A percentile compares a stretch with the other conserved stretches of the same genome.
Evolutionary conservation across 2,113 vertebrate genomes (phyloP).

Genomic region (Sinocyclocheilus rhinocerous): DNA sequence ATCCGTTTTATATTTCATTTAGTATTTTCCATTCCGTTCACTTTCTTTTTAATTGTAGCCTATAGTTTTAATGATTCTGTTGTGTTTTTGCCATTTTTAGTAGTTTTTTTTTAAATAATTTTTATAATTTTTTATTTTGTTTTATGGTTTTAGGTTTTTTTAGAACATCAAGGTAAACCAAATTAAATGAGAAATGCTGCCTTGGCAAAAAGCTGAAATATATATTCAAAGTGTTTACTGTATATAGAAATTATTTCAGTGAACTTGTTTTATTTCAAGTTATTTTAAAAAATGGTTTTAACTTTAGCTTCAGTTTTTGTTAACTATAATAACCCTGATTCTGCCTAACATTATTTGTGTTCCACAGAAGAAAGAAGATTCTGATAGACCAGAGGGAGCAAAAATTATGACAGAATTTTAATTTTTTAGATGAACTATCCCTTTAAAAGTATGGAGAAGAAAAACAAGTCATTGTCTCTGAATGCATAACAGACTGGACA

Average conservation of each 20-base stretch:
- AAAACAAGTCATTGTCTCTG: constrained; percentile 32
- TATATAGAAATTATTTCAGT: too few relatives aligned
- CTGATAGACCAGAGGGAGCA: not conserved
- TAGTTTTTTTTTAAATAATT: too few relatives aligned
- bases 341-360: not conserved
- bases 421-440: not conserved
- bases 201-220: too few relatives aligned
- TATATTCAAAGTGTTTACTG: too few relatives aligned
- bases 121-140: not conserved
- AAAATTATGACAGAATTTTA: not conserved
- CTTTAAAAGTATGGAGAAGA: not conserved
- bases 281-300: too few relatives aligned
- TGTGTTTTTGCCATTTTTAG: not conserved
- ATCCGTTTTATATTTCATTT: not conserved
- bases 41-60: too few relatives aligned
- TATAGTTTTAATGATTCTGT: not conserved
- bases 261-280: too few relatives aligned
- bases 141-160: too few relatives aligned
- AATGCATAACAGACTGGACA: constrained; percentile 37
- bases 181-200: too few relatives aligned
- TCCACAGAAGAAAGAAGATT: not conserved
- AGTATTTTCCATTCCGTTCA: not conserved
- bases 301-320: too few relatives aligned
- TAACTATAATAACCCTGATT: not conserved
- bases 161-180: too few relatives aligned